These are phyloP conservation scores for Colaptes auratus DNA, from an alignment of 2,113 vertebrate genomes.

Conservation along the genomic window DNA sequence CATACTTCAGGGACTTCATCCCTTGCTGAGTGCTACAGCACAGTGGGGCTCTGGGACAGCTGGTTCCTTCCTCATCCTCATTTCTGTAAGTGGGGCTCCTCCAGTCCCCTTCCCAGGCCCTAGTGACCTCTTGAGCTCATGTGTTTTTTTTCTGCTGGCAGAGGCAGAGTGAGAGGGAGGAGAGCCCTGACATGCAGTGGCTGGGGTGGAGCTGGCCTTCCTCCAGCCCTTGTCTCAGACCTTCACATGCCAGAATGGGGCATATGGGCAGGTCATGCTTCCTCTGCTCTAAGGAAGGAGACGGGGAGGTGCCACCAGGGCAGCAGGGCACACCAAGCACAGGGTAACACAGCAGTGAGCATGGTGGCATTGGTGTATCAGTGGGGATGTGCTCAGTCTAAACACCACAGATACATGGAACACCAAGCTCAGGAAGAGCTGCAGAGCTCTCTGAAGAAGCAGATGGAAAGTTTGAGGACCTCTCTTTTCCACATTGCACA, in stretches of 20 bases:
- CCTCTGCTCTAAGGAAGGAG: not conserved
- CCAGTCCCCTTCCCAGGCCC: not conserved
- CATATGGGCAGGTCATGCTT: not conserved
- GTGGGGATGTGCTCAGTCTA: not conserved
- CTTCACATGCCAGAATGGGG: not conserved
- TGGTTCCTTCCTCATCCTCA: not conserved
- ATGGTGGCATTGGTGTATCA: not conserved
- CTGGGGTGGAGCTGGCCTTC: not conserved
- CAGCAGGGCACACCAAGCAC: not conserved
- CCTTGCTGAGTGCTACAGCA: not conserved
- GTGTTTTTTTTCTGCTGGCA: not conserved
- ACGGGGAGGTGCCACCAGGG: not conserved
- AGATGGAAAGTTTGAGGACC: not conserved
- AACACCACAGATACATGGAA: not conserved
- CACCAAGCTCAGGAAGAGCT: not conserved
- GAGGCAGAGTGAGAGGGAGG: not conserved
- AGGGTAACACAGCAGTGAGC: not conserved
- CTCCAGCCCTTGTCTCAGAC: not conserved
- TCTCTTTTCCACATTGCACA: not conserved
- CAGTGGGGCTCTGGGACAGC: not conserved
- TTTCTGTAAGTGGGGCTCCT: not conserved
- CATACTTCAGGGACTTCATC: not conserved
- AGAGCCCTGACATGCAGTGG: not conserved
- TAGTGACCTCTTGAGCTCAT: fast-evolving
- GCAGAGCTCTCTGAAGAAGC: not conserved